Conservation (phyloP, 2,888 invertebrate species). For the Cyclophora punctaria region DNA sequence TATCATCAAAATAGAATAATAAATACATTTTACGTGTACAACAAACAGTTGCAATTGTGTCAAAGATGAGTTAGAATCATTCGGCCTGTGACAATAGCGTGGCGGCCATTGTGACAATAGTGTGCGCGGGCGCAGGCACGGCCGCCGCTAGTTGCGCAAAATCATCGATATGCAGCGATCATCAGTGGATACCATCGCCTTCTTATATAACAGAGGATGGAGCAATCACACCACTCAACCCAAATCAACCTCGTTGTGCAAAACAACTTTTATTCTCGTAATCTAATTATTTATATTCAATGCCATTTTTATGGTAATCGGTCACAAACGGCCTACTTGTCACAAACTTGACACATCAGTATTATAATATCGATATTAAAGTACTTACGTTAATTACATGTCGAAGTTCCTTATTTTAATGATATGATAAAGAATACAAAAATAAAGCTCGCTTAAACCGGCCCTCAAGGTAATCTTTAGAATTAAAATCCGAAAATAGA, state of each 20-base stretch:
- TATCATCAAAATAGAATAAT: no score
- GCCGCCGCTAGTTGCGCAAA: constrained; percentile 41
- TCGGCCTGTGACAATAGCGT: no score
- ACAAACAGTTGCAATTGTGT: no score
- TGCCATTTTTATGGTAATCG: not conserved
- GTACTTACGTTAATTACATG: no score
- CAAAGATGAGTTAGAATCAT: no score
- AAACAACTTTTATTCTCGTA: constrained; percentile 1
- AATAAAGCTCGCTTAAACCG: not conserved
- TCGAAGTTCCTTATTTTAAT: no score
- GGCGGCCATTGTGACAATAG: not conserved
- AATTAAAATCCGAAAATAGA: not conserved
- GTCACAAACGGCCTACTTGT: no score
- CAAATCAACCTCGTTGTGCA: constrained; percentile 5
- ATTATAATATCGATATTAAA: no score
- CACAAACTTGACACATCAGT: constrained; percentile 1
- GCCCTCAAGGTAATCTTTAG: not conserved
- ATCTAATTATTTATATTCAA: not conserved
- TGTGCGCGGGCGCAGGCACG: constrained; percentile 15
- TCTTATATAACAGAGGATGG: constrained; percentile 41
- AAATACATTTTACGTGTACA: no score
- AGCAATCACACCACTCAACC: constrained; percentile 18
- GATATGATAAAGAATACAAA: no score
- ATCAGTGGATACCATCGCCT: constrained; percentile 42
- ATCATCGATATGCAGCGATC: constrained; percentile 52